Base-by-base conservation (phyloP, 2,797 vertebrate species). In the Cossypha caffra region DNA sequence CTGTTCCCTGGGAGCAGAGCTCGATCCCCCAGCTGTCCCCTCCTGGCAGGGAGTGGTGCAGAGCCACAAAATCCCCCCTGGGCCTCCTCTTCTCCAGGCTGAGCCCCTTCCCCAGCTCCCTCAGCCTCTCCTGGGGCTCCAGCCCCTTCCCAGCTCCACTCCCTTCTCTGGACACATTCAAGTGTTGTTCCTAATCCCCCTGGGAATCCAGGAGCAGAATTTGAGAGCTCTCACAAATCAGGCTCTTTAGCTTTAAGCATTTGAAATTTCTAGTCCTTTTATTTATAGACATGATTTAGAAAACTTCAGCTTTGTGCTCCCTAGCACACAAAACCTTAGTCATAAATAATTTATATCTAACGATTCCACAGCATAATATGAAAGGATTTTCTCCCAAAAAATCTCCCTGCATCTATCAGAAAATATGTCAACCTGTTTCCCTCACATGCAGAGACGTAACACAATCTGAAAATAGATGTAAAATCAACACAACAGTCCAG, bases 21-120 rank as follows among this genome's bases (percentile, higher is more conserved):
- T 33, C 0, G 0, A 15, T 3, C 5, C 7, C 38, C 35, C 0
- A 0, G 16, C 48, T n/a, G 48, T 25, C 2, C 35, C 37, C 50
- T 69, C 63, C 77, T 33, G 42, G 0, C 63, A 76, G 63, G 62
- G 63, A 18, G 0, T 0, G 62, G 48, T 86, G 55, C 26, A 76
- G 63, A 62, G 55, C 61, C 77, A 88, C 5, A 24, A 16, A 55
- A 4, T 1, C 1, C 48, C 43, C 52, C 37, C 55, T 50, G 78
- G 69, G 23, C 48, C 37, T 43, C 63, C 55, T 82, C 2, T 82
- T 0, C 69, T 50, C 63, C 55, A 62, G 69, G 13, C 42, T 68
- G 4, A 69, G 71, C 62, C 62, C 40, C 33, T 23, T 2, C 3
- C 3, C 24, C 54, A 54, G 67, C 76, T 66, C 52, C 52, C 38